Percentiles rank a stretch among this genome's conserved stretches.
These are phyloP conservation scores for Ditula angustiorana DNA, from an alignment of 2,888 invertebrate genomes.

Conservation along the genomic window DNA sequence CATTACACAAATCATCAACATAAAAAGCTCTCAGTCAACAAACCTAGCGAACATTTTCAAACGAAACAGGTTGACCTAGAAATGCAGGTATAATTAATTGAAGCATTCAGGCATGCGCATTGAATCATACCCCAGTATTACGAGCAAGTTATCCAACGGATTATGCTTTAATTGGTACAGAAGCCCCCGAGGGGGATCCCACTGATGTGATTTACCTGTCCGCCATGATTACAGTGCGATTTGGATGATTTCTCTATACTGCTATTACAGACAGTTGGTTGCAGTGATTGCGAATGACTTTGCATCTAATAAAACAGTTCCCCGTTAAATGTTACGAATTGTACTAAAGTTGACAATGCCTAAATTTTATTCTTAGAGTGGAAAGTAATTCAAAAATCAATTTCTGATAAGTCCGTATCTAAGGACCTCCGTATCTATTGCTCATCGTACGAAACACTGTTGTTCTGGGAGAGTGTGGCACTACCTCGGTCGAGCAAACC, in stretches of 20 bases:
- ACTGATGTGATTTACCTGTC: conserved; percentile 10
- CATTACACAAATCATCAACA: conserved; percentile 4
- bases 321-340: too few relatives aligned
- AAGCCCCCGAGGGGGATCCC: background rate
- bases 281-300: conserved; percentile 5
- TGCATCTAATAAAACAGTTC: background rate
- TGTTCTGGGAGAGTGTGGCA: too few relatives aligned
- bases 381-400: too few relatives aligned
- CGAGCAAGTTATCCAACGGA: conserved; percentile 32
- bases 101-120: conserved; percentile 19
- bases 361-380: too few relatives aligned
- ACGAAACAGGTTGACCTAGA: conserved; percentile 30
- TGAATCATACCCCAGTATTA: conserved; percentile 33
- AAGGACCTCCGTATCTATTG: too few relatives aligned
- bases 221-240: conserved; percentile 23
- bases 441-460: too few relatives aligned
- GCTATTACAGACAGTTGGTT: background rate
- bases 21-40: background rate
- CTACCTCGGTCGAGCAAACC: too few relatives aligned
- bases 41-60: conserved; percentile 16
- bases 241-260: conserved; percentile 22
- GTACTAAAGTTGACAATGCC: too few relatives aligned
- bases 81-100: conserved; percentile 16
- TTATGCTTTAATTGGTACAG: conserved; percentile 28
- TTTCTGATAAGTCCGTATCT: too few relatives aligned